Percentiles rank a stretch among this genome's conserved stretches.
phyloP scores from a whole-genome alignment of 2,113 vertebrate genomes.

The Zosterops borbonicus region DNA sequence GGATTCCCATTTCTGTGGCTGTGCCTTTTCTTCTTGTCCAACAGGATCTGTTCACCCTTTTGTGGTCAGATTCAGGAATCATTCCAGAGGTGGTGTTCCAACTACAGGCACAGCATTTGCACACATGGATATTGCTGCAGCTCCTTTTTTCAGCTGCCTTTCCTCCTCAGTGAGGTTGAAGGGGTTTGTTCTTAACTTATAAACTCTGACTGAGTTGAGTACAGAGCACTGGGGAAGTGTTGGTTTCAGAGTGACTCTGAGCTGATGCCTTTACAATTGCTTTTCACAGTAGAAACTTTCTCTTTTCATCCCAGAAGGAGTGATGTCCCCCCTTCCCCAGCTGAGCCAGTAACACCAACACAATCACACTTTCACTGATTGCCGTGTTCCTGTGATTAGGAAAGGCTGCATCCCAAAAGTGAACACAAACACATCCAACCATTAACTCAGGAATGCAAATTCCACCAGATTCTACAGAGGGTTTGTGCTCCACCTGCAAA shows the following conservation, averaged over 20 bases:
- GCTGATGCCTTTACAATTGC: neutral
- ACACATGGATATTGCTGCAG: neutral
- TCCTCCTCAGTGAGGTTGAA: neutral
- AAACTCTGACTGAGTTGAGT: neutral
- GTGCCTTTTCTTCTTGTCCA: neutral
- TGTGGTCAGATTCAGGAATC: neutral
- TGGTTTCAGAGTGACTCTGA: neutral
- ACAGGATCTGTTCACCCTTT: neutral
- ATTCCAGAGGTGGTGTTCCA: neutral
- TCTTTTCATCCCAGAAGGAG: neutral
- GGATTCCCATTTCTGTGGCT: rapidly evolving
- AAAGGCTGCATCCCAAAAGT: neutral
- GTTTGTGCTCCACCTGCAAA: neutral
- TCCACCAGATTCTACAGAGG: neutral
- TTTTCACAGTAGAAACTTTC: neutral
- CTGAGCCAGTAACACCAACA: neutral
- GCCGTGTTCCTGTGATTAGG: neutral
- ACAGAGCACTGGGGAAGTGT: rapidly evolving
- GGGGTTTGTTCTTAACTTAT: neutral
- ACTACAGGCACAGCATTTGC: rapidly evolving
- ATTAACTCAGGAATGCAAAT: neutral
- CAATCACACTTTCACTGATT: neutral
- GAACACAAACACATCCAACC: neutral
- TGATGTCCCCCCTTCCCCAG: neutral
- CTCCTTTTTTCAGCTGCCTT: neutral